Evolutionary conservation across 2,113 vertebrate species (phyloP).

Genomic region (Rhinoderma darwinii): DNA sequence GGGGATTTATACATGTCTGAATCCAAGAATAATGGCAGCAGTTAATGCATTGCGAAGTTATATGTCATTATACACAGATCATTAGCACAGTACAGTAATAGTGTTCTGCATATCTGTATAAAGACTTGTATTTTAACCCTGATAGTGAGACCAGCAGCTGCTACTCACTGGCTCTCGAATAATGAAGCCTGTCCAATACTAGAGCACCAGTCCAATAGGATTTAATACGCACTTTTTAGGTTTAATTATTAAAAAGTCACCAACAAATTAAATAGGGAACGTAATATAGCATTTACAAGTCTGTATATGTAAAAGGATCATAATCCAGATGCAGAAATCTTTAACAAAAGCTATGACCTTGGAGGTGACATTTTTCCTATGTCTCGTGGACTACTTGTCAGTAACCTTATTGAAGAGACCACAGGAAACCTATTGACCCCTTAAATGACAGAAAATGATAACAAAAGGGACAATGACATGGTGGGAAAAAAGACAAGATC

Average conservation of each 20-base stretch:
- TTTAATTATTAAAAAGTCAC: background rate
- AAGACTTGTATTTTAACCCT: background rate
- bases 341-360: background rate
- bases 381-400: background rate
- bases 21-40: background rate
- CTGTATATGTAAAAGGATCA: background rate
- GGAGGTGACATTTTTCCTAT: background rate
- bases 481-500: background rate
- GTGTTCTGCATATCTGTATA: background rate
- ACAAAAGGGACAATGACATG: slow-evolving; percentile 19
- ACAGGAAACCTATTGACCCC: background rate
- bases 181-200: background rate
- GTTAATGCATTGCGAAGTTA: background rate
- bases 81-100: background rate
- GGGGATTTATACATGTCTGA: background rate
- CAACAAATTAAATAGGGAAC: background rate
- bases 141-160: background rate
- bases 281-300: background rate
- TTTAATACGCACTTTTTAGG: background rate
- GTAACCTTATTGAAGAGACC: background rate
- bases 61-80: background rate
- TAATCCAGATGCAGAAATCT: background rate
- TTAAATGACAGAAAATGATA: slow-evolving; percentile 5
- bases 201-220: background rate
- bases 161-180: background rate